Conservation (phyloP, 2,113 vertebrate species). For the Crotophaga sulcirostris region DNA sequence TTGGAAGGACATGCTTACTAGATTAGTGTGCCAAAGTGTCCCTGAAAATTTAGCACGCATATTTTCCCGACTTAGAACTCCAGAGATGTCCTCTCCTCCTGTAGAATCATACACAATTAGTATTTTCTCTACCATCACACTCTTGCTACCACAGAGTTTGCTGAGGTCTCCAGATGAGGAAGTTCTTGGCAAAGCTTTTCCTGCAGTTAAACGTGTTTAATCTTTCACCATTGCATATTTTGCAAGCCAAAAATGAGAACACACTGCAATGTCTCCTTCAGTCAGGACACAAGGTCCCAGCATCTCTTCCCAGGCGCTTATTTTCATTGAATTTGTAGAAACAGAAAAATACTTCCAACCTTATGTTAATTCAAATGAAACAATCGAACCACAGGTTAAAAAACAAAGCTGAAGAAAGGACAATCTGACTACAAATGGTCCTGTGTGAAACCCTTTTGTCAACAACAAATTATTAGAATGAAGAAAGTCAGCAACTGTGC, state of each 20-base stretch:
- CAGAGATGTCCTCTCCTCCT: background rate
- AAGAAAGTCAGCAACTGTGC: background rate
- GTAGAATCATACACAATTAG: background rate
- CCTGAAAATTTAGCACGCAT: fast-evolving
- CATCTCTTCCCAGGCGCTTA: background rate
- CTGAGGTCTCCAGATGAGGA: background rate
- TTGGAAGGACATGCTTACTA: background rate
- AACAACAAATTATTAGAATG: background rate
- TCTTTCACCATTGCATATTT: background rate
- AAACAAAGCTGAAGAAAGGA: background rate
- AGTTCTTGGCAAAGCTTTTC: background rate
- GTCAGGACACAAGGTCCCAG: background rate
- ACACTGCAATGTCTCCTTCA: fast-evolving
- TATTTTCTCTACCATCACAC: background rate
- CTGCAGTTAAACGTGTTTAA: background rate
- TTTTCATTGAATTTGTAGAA: background rate
- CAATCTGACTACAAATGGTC: background rate
- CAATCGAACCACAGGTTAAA: background rate
- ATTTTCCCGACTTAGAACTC: background rate
- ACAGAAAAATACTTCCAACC: background rate
- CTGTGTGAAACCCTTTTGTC: background rate
- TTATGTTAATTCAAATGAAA: background rate
- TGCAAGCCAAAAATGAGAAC: background rate
- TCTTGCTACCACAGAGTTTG: background rate
- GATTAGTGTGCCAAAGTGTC: background rate